Evolutionary conservation across 2,888 invertebrate species (phyloP), one percentile per base, ranked within the genome.

Genomic region (Archips crataeganus): DNA sequence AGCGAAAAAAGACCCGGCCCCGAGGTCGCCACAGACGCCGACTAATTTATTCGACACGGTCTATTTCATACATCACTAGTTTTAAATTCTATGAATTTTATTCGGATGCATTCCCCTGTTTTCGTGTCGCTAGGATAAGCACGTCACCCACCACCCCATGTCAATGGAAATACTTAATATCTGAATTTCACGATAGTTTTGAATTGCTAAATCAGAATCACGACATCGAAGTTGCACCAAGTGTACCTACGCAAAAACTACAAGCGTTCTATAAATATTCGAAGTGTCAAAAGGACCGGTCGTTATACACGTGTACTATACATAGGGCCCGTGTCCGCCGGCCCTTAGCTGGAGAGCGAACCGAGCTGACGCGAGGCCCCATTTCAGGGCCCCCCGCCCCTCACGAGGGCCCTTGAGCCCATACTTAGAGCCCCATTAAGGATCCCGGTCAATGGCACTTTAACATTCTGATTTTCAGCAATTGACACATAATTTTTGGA

Each of bases 401-500:
- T 54, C 45, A 36, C 10, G 11, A 69, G 73, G 45, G 59, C 68
- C 68, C 68, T 73, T 49, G 15, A 42, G 39, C 32, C 32, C 36
- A 47, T 64, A 73, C 73, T 73, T 69, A 69, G 63, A 63, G 47
- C 59, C 68, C 73, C 68, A 73, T 73, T 73, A 73, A 69, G 68
- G 73, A 60, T 49, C 73, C 60, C 69, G 70, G 70, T 65, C 74
- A 61, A 74, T 74, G 70, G 65, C 36, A 34, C 70, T 70, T 71
- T 54, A 65, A 60, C 61, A 74, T 74, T 74, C 73, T 70, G 74
- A 74, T 74, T 74, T 70, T 74, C 63, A 74, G 69, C 74, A 74
- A 74, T 74, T 70, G 74, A 70, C 74, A 74, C 74, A 74, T 74
- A 65, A 51, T 74, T 74, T 64, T 74, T 70, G 51, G 70, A 70